Base-by-base conservation (phyloP, 2,797 vertebrate species). In the Sebastiscus tertius region DNA sequence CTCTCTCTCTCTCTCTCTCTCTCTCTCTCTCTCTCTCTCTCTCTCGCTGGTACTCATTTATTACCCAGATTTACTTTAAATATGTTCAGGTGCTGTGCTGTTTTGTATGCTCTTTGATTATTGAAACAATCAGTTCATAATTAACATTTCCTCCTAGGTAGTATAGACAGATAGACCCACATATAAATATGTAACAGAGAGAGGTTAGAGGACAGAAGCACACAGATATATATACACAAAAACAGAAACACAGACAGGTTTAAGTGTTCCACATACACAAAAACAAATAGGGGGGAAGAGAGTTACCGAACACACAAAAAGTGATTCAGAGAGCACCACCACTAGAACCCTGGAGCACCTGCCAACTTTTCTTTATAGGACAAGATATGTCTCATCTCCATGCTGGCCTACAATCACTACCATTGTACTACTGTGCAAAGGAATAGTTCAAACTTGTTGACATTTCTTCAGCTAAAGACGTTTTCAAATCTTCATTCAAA, bases 291-390 rank as follows among this genome's bases (percentile, higher is more conserved):
- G 72, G 34, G 49, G 75, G 31, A 76, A 69, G 70, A 79, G 75
- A n/a, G 33, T 86, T 81, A 68, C 80, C 69, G 64, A 73, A 83
- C 36, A 87, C 24, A 83, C 56, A 85, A 68, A 84, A 84, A 64
- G 90, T 81, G 83, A 83, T 66, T 89, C 42, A 78, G 49, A 81
- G 22, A 72, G 83, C 74, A 59, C 91, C 84, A 81, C 83, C 88
- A 86, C 75, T 70, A 83, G 83, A 91, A 92, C 92, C 90, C 89
- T 85, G 89, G 88, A 92, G 88, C 84, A 85, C 83, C 84, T 81
- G 81, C 56, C 72, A 18, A 72, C 49, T 60, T 69, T 42, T 66
- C 31, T 34, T 58, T 63, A 64, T 39, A 31, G 39, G 39, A 69
- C 20, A 58, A 46, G 29, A 18, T 16, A 61, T 39, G 29, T 46